Conservation (phyloP, 2,888 invertebrate genomes). For the Neoascia interrupta region DNA sequence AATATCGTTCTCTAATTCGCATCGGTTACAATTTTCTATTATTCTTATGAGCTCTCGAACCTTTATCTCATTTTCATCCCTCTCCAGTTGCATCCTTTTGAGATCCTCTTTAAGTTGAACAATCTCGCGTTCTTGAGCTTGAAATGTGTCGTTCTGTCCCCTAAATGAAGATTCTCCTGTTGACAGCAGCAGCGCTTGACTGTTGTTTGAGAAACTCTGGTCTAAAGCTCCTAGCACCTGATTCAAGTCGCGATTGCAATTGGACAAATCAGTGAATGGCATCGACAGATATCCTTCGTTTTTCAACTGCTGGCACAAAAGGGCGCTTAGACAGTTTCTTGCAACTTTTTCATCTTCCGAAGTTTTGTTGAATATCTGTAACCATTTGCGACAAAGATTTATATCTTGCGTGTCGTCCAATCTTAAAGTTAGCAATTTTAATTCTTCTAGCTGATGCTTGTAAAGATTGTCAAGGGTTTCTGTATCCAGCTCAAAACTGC, state of each 20-base stretch:
- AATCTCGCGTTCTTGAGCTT: slow-evolving; percentile 45
- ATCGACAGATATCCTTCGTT: slow-evolving; percentile 16
- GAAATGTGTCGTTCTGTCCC: not conserved
- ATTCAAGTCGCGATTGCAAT: slow-evolving; percentile 55
- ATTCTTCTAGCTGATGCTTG: slow-evolving; percentile 71
- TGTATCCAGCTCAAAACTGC: slow-evolving; percentile 68
- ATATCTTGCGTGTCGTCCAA: slow-evolving; percentile 70
- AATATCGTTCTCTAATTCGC: slow-evolving; percentile 46
- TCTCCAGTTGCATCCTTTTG: slow-evolving; percentile 60
- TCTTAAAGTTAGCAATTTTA: slow-evolving; percentile 70
- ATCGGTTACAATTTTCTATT: slow-evolving; percentile 63
- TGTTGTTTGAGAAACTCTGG: slow-evolving; percentile 21
- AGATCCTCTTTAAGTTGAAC: slow-evolving; percentile 63
- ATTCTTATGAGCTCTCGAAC: slow-evolving; percentile 69
- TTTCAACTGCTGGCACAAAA: slow-evolving; percentile 74
- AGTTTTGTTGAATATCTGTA: slow-evolving; percentile 73
- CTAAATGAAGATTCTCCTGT: not conserved
- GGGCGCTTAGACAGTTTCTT: slow-evolving; percentile 74
- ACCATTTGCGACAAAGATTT: slow-evolving; percentile 74
- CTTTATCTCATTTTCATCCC: slow-evolving; percentile 70
- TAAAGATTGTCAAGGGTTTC: slow-evolving; percentile 72
- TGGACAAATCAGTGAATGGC: slow-evolving; percentile 64
- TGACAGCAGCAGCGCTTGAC: not conserved
- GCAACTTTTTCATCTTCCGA: slow-evolving; percentile 72
- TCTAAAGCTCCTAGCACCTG: slow-evolving; percentile 46